These are phyloP conservation scores for Antennarius maculatus DNA, from an alignment of 2,797 vertebrate genomes.

Conservation along the genomic window DNA sequence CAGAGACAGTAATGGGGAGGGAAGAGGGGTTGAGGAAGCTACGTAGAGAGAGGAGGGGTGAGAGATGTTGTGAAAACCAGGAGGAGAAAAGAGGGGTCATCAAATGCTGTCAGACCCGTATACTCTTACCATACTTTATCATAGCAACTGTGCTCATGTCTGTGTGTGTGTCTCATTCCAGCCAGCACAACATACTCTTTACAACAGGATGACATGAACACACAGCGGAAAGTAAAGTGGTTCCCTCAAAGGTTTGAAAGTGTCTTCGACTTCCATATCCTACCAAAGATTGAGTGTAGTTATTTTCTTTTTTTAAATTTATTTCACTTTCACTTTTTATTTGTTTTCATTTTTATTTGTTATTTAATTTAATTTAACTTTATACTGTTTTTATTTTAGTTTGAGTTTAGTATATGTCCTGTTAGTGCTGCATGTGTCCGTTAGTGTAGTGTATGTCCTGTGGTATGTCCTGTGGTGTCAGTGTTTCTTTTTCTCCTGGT, in stretches of 20 bases:
- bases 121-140: neutral
- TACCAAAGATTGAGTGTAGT: no score
- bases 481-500: no score
- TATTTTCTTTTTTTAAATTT: no score
- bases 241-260: neutral
- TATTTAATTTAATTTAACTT: no score
- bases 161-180: neutral
- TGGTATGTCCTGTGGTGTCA: no score
- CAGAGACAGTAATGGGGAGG: constrained; percentile 15
- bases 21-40: neutral
- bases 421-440: no score
- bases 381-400: no score
- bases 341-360: no score
- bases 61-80: constrained; percentile 3
- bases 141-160: neutral
- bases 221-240: neutral
- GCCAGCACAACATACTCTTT: constrained; percentile 1
- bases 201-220: constrained; percentile 9
- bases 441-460: no score
- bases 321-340: no score
- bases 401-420: no score
- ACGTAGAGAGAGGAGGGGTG: neutral
- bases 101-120: constrained; percentile 8
- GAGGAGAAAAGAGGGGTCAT: constrained; percentile 2
- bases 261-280: neutral